These are phyloP conservation scores for Pterostichus madidus DNA, from an alignment of 2,888 invertebrate genomes.

Conservation along the genomic window DNA sequence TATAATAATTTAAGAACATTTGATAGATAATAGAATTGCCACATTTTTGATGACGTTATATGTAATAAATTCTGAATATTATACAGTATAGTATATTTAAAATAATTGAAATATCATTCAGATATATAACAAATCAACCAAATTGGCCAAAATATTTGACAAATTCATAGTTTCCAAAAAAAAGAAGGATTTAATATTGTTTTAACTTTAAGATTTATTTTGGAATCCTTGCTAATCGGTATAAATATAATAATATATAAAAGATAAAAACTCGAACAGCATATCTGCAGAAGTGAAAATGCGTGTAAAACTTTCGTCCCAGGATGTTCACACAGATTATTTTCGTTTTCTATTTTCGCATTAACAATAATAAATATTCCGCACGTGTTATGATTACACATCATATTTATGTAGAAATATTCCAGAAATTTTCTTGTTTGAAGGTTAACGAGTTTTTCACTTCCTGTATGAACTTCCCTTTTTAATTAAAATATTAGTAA, in stretches of 20 bases:
- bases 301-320: neutral
- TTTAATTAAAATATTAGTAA: conserved; percentile 31
- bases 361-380: neutral
- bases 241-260: neutral
- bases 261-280: conserved; percentile 12
- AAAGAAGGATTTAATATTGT: too few relatives aligned
- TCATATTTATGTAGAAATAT: neutral
- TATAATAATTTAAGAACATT: too few relatives aligned
- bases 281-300: conserved; percentile 17
- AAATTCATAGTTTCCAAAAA: too few relatives aligned
- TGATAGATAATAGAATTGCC: too few relatives aligned
- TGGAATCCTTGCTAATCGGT: neutral
- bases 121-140: too few relatives aligned
- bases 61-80: too few relatives aligned
- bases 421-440: neutral
- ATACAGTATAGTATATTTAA: too few relatives aligned
- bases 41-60: too few relatives aligned
- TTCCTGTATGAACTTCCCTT: conserved; percentile 7
- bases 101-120: too few relatives aligned
- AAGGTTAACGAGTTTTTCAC: neutral
- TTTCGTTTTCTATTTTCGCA: neutral
- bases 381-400: too few relatives aligned
- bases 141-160: too few relatives aligned
- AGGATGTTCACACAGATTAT: conserved; percentile 11
- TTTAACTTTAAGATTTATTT: neutral